Evolutionary conservation across 1,140 invertebrate species (phyloP), one percentile per base, ranked within the genome.

Genomic region (Reticulitermes speratus): DNA sequence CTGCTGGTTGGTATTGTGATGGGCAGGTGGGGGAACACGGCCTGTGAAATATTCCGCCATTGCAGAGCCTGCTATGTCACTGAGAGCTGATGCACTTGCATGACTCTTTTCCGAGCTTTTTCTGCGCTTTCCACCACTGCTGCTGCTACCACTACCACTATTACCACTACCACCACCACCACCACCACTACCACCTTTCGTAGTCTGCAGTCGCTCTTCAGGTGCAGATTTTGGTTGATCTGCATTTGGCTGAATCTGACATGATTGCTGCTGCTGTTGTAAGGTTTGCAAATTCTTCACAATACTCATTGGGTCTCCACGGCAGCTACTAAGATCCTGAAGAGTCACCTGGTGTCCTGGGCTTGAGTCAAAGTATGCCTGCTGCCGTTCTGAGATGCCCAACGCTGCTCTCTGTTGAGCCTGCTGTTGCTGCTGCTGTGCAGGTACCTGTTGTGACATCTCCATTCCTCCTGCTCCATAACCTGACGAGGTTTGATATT

Each of bases 251-350:
- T 91, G 91, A 84, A 90, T 90, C 75, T 90, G 92, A 87, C 94
- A 89, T 88, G 94, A 93, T 90, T 94, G 94, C 88, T 92, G 92
- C 88, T 92, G 91, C 89, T 93, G 93, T 87, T 94, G 93, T 87
- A 93, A 90, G 52, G 91, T 92, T 90, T 95, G 95, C 86, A 95
- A 91, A 90, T 94, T 95, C 90, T 95, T 95, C 30, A 95, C 94
- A 88, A 95, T 94, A 90, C 93, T 95, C 94, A 95, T 95, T 12
- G 95, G 94, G 88, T 96, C 95, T 44, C 94, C 94, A 83, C 95
- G 90, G 90, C 94, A 95, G 89, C 94, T 94, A 55, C 93, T 95
- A 44, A 95, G 90, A 90, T 95, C 94, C 90, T 95, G 95, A 87
- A 95, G 90, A 44, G 93, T 93, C 84, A 95, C 93, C 90, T 92